These are phyloP conservation scores for Mohoua ochrocephala DNA, from an alignment of 2,113 vertebrate species.

Conservation along the genomic window DNA sequence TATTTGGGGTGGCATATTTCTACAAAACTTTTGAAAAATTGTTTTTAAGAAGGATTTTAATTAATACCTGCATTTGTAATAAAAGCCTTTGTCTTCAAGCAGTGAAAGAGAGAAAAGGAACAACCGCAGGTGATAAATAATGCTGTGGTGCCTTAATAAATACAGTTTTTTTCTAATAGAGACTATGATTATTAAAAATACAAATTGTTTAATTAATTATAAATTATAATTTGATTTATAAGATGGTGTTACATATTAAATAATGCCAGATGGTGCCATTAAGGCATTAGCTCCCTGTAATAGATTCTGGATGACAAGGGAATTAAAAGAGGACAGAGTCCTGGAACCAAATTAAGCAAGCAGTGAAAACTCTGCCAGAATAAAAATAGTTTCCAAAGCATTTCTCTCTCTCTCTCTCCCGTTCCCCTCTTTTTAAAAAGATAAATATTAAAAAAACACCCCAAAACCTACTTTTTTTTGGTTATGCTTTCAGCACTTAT, in stretches of 20 bases:
- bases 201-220: conserved; percentile 60
- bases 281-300: conserved; percentile 49
- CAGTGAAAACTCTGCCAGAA: neutral
- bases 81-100: neutral
- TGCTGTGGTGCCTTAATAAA: neutral
- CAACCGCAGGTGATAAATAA: neutral
- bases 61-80: neutral
- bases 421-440: neutral
- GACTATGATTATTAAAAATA: conserved; percentile 63
- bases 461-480: neutral
- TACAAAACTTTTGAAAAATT: neutral
- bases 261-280: conserved; percentile 64
- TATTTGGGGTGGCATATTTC: neutral
- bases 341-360: conserved; percentile 23
- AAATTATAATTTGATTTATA: conserved; percentile 65
- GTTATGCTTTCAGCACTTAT: neutral
- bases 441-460: neutral
- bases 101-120: neutral
- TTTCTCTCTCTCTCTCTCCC: neutral
- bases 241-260: conserved; percentile 53
- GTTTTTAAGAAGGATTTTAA: neutral
- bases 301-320: conserved; percentile 51
- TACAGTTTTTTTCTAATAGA: neutral
- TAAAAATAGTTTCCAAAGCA: neutral
- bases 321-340: conserved; percentile 39